Conservation (phyloP, 1,140 invertebrate species). For the Centruroides sculpturatus region DNA sequence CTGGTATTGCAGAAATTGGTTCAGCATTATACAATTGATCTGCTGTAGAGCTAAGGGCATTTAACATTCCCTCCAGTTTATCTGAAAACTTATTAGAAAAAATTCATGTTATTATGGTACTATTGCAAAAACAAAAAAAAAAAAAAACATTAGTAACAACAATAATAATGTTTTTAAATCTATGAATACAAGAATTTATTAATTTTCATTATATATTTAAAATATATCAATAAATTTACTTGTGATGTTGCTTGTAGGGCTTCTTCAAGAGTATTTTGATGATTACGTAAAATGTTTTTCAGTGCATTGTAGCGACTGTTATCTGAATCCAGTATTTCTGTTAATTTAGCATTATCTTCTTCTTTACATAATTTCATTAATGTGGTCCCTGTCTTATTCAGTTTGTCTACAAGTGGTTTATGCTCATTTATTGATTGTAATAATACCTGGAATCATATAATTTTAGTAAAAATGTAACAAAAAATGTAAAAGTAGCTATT, state of each 20-base stretch:
- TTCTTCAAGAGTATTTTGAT: conserved; percentile 80
- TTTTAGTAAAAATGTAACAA: background rate
- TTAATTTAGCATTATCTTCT: conserved; percentile 70
- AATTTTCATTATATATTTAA: background rate
- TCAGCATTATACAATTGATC: conserved; percentile 76
- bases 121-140: too few relatives aligned
- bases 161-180: too few relatives aligned
- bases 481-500: background rate
- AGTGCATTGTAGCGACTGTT: conserved; percentile 77
- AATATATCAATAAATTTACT: background rate
- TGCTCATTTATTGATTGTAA: conserved; percentile 83
- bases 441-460: conserved; percentile 35
- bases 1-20: conserved; percentile 85
- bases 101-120: background rate
- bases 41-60: conserved; percentile 74
- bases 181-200: background rate
- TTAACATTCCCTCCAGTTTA: conserved; percentile 88
- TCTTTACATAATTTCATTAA: conserved; percentile 68
- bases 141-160: too few relatives aligned
- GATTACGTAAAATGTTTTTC: conserved; percentile 57
- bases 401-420: conserved; percentile 83
- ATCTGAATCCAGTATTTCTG: conserved; percentile 74
- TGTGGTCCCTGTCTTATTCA: conserved; percentile 86
- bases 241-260: conserved; percentile 54
- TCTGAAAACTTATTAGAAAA: conserved; percentile 56